Evolutionary conservation across 2,888 invertebrate species (phyloP), one percentile per base, ranked within the genome.

Genomic region (Hypomecis punctinalis): DNA sequence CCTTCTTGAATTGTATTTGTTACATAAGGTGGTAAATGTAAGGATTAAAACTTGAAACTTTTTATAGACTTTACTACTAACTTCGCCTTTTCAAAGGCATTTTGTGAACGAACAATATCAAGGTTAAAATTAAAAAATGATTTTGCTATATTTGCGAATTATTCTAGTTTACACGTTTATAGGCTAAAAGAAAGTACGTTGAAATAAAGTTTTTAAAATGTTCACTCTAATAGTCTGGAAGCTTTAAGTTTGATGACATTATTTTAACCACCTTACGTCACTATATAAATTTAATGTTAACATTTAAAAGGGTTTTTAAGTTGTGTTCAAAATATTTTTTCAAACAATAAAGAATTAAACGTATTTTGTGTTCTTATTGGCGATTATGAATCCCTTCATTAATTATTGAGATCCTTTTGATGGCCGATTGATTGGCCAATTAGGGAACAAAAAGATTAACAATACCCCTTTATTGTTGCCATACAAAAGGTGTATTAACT

Each of bases 381-480:
- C n/a, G 37, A 48, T 33, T 37, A 49, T 13, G 23, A 52, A 67
- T 70, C 67, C 46, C 62, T 76, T 76, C 61, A 39, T 71, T 74
- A 43, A 42, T 58, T 58, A 64, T 59, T 64, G 60, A 35, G 10
- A 51, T 47, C 55, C 68, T 43, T 56, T 70, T 71, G 69, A 79
- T 73, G 72, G 68, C 71, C 75, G 70, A 72, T 79, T 78, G 76
- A 79, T 77, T 78, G 78, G 61, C 67, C 68, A 71, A 76, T 75
- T 71, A 67, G 59, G 48, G 63, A 66, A 77, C 76, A 78, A 76
- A 78, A 77, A 76, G 70, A 65, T 66, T 70, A 61, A 78, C 76
- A 76, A 73, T 73, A 61, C 65, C 68, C 61, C 36, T 43, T 47
- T 52, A 46, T 46, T 57, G 42, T 58, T 58, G 52, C 13, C 40